Conservation (phyloP, 2,797 vertebrate genomes). For the Amphiprion clarkii region DNA sequence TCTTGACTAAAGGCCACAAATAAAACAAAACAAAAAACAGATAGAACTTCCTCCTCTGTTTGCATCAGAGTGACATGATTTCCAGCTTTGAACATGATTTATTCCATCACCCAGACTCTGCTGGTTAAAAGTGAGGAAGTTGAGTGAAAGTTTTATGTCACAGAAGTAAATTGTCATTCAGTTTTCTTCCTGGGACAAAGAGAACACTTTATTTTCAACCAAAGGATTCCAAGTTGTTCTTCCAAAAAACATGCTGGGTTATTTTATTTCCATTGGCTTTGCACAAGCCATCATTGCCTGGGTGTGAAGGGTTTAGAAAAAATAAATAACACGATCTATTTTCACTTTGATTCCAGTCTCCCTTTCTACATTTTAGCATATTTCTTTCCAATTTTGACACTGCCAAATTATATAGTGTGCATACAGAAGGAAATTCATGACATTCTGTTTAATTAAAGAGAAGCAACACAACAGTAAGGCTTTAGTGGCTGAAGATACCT, state of each 20-base stretch:
- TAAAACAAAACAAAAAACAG: not conserved
- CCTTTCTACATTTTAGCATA: not conserved
- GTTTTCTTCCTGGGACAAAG: slow-evolving; percentile 13
- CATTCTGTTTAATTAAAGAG: no score
- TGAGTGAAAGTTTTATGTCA: not conserved
- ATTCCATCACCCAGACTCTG: not conserved
- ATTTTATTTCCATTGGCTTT: not conserved
- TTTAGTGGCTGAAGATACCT: no score
- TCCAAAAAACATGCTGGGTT: not conserved
- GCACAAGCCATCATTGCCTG: slow-evolving; percentile 1
- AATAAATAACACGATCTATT: slow-evolving; percentile 13
- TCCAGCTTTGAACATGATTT: slow-evolving; percentile 9
- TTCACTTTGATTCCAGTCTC: not conserved
- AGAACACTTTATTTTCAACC: slow-evolving; percentile 8
- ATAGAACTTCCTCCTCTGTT: slow-evolving; percentile 2
- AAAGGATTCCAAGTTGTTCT: slow-evolving; percentile 18
- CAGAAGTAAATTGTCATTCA: not conserved
- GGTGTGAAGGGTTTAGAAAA: slow-evolving; percentile 5
- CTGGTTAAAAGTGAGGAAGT: not conserved
- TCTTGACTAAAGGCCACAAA: slow-evolving; percentile 34
- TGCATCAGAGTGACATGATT: slow-evolving; percentile 7
- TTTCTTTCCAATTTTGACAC: not conserved
- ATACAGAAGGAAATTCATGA: no score
- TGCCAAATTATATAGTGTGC: no score
- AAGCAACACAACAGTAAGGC: no score